Conservation (phyloP, 2,113 vertebrate species). For the Nothoprocta perdicaria region DNA sequence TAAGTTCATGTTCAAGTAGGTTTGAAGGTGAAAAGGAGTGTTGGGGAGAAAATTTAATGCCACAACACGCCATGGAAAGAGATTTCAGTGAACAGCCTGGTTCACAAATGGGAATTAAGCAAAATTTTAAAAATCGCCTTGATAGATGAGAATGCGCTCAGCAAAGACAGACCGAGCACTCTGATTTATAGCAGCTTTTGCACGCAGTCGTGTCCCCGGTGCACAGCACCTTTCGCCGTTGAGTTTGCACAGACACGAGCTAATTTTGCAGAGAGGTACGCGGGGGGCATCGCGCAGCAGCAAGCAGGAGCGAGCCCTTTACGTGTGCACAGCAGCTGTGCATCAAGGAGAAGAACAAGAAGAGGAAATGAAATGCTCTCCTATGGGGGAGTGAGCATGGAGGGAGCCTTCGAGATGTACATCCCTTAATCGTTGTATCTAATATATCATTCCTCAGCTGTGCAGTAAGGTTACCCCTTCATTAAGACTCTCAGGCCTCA, state of each 20-base stretch:
- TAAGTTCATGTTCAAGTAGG: constrained; percentile 14
- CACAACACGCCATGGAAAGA: constrained; percentile 21
- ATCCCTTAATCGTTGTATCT: constrained; percentile 44
- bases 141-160: constrained; percentile 39
- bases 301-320: constrained; percentile 8
- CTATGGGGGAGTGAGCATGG: neutral
- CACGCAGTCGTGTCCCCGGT: constrained; percentile 7
- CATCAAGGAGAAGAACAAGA: constrained; percentile 55
- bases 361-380: constrained; percentile 33
- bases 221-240: neutral
- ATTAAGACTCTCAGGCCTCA: constrained; percentile 66
- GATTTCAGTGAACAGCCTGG: constrained; percentile 30
- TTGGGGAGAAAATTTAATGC: constrained; percentile 22
- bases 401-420: constrained; percentile 13
- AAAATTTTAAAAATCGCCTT: constrained; percentile 50
- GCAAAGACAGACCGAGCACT: constrained; percentile 22
- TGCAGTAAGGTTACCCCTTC: constrained; percentile 53
- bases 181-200: constrained; percentile 57
- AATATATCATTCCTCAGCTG: constrained; percentile 47
- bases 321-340: neutral
- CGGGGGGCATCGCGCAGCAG: neutral
- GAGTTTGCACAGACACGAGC: constrained; percentile 42
- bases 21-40: constrained; percentile 58
- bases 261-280: neutral
- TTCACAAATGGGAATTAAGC: neutral